A percentile compares a stretch with the other conserved stretches of the same genome.
These are phyloP conservation scores for Turdus rufiventris DNA, from an alignment of 2,113 vertebrate genomes.

Conservation along the genomic window DNA sequence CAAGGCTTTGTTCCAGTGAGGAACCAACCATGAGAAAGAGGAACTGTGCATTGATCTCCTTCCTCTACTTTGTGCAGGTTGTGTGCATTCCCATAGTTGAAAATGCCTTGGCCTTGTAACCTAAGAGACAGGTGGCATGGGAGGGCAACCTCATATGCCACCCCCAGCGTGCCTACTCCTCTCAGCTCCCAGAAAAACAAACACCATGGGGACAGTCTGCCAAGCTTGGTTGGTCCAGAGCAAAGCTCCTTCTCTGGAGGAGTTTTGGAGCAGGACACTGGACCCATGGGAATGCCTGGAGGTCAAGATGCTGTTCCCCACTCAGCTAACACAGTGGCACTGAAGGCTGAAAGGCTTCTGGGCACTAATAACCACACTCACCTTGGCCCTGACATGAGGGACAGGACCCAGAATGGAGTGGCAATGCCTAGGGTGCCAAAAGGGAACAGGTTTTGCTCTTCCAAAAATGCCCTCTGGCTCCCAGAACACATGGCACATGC, in stretches of 20 bases:
- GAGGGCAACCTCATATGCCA: not conserved
- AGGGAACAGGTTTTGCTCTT: not conserved
- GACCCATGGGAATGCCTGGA: fast-evolving
- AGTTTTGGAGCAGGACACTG: not conserved
- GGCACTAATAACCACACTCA: fast-evolving
- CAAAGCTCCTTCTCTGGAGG: not conserved
- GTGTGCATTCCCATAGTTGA: not conserved
- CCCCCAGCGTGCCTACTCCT: fast-evolving
- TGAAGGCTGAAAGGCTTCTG: fast-evolving
- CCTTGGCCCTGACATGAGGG: not conserved
- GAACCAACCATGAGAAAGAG: not conserved
- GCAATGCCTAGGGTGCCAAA: not conserved
- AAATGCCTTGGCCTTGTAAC: not conserved
- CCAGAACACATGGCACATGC: fast-evolving
- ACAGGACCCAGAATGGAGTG: not conserved
- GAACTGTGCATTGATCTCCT: not conserved
- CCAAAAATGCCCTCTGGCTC: not conserved
- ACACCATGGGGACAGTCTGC: not conserved
- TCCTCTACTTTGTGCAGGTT: not conserved
- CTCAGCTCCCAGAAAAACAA: not conserved
- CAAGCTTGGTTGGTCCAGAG: not conserved
- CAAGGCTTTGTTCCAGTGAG: not conserved
- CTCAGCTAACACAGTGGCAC: fast-evolving
- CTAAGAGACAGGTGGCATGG: fast-evolving
- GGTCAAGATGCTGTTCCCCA: not conserved